Evolutionary conservation across 2,888 invertebrate genomes (phyloP), one percentile per base, ranked within the genome.

Genomic region (Lochmaea capreae): DNA sequence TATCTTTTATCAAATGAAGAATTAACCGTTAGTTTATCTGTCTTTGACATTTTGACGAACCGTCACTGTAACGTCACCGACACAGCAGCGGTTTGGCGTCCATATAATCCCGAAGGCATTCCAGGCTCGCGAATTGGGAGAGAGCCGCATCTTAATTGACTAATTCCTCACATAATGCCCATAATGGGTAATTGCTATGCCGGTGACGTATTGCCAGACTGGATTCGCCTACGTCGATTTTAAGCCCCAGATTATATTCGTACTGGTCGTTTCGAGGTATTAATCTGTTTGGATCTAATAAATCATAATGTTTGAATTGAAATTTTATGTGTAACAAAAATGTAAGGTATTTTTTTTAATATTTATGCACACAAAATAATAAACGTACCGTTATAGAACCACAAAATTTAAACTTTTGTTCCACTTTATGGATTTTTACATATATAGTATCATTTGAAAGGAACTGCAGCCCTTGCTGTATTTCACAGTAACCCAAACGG

Each of bases 141-240:
- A 80, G 80, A 82, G 83, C 71, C 54, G 67, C 67, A 81, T 84
- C 85, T 85, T 86, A 86, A 86, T 86, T 86, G 85, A 86, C 86
- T 86, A 86, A 86, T 86, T 86, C 86, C 86, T 86, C 80, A 83
- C 85, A 85, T 76, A 70, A 70, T 70, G 70, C 70, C 70, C 70
- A 70, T 86, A 86, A 86, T 86, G 84, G 86, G 86, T 86, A 86
- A 86, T 86, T 86, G 86, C 86, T 86, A 86, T 86, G 84, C 84
- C 84, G 81, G 84, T 85, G 85, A 85, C 84, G 83, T 85, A 85
- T 85, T 83, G 81, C 83, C 81, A 76, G 76, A 71, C 72, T 69
- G 77, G 77, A 75, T 77, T 76, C 74, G 74, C 69, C 79, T 76
- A 77, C 82, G 77, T 77, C 80, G 82, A 81, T 67, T 33, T 76